A percentile compares a stretch with the other conserved stretches of the same genome.
Conservation (phyloP, 2,797 vertebrate species). For the Anableps anableps region DNA sequence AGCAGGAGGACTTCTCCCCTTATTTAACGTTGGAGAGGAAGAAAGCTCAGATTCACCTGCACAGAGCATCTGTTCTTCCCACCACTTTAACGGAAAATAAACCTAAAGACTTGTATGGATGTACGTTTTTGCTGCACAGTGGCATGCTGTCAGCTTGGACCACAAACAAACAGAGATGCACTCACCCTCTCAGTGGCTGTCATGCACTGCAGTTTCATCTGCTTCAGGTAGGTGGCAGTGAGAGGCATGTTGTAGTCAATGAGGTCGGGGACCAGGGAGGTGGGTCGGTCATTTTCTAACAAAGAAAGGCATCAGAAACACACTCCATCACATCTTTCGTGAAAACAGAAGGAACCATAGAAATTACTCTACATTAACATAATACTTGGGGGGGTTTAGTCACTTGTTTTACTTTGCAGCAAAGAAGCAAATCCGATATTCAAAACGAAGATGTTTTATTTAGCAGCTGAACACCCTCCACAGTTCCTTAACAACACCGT, state of each 20-base stretch:
- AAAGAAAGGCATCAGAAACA: slow-evolving; percentile 21
- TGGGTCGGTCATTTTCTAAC: slow-evolving; percentile 93
- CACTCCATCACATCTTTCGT: not conserved
- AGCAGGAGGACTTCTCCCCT: slow-evolving; percentile 11
- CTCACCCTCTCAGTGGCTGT: slow-evolving; percentile 92
- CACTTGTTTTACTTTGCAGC: not conserved
- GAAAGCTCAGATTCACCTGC: not conserved
- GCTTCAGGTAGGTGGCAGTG: slow-evolving; percentile 97
- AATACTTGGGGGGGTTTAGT: not conserved
- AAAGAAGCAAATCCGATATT: not conserved
- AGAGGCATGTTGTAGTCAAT: slow-evolving; percentile 99
- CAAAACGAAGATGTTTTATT: not conserved
- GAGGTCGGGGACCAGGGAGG: slow-evolving; percentile 93
- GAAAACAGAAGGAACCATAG: not conserved
- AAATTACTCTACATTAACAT: not conserved
- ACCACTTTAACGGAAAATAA: slow-evolving; percentile 1
- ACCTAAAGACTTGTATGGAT: slow-evolving; percentile 10
- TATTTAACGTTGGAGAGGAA: slow-evolving; percentile 23
- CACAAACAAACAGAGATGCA: slow-evolving; percentile 17
- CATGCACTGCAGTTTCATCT: slow-evolving; percentile 98
- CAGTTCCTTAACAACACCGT: too few relatives aligned
- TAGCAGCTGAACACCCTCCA: not conserved
- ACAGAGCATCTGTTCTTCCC: slow-evolving; percentile 2
- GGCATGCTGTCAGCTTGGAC: not conserved
- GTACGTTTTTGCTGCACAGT: not conserved